Conservation (phyloP, 2,888 invertebrate species). For the Bugulina stolonifera region DNA sequence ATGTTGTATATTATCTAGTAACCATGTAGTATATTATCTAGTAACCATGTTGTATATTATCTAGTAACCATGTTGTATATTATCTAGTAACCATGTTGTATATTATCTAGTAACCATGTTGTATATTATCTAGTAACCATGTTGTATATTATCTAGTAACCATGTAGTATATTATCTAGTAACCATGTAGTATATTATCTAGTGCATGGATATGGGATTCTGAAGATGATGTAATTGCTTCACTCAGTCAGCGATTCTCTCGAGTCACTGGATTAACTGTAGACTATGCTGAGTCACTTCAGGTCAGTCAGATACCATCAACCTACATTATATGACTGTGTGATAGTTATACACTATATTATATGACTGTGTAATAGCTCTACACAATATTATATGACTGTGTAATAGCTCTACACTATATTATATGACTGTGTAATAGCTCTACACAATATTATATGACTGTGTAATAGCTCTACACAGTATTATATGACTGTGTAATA, state of each 20-base stretch:
- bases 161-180: too few species aligned
- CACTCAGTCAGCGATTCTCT: not conserved
- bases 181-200: not conserved
- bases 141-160: too few species aligned
- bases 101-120: too few species aligned
- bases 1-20: too few species aligned
- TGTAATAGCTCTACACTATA: not conserved
- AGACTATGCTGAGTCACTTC: not conserved
- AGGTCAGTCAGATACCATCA: not conserved
- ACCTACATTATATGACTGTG: not conserved
- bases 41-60: too few species aligned
- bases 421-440: not conserved
- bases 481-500: too few species aligned
- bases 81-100: too few species aligned
- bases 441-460: not conserved
- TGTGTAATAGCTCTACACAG: too few species aligned
- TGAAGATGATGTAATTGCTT: conserved; percentile 8
- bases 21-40: too few species aligned
- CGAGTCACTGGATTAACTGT: conserved; percentile 1
- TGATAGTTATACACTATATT: not conserved
- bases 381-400: not conserved
- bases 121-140: too few species aligned
- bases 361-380: not conserved
- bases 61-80: too few species aligned
- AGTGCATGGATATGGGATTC: conserved; percentile 2